Conservation (phyloP, 2,888 invertebrate species). For the Sinohyriopsis cumingii region DNA sequence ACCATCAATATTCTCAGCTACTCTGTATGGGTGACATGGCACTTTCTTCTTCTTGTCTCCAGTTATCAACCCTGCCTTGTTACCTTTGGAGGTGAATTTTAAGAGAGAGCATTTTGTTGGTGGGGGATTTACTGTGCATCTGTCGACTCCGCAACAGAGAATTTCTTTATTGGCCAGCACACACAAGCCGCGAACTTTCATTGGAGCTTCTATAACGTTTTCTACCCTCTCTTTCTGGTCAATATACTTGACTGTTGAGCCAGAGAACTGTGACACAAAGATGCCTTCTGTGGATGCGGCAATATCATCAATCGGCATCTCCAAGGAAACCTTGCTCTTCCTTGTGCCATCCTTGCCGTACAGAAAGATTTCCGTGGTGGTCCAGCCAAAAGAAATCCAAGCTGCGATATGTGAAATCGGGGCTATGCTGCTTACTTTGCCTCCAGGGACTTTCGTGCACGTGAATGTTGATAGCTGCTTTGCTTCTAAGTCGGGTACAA, state of each 20-base stretch:
- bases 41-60: constrained; percentile 32
- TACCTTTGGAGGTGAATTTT: constrained; percentile 35
- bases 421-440: constrained; percentile 36
- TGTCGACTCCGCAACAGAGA: constrained; percentile 35
- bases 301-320: constrained; percentile 30
- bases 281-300: constrained; percentile 28
- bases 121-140: constrained; percentile 27
- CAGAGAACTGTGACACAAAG: constrained; percentile 28
- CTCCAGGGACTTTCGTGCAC: constrained; percentile 33
- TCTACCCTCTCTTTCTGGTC: constrained; percentile 28
- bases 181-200: constrained; percentile 27
- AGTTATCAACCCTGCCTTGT: constrained; percentile 34
- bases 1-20: constrained; percentile 38
- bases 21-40: constrained; percentile 33
- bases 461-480: constrained; percentile 25
- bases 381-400: constrained; percentile 39
- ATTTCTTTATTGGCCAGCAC: constrained; percentile 28
- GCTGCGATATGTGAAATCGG: constrained; percentile 35
- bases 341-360: constrained; percentile 37
- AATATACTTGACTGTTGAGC: constrained; percentile 22
- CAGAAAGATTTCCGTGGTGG: constrained; percentile 36
- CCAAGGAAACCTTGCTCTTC: constrained; percentile 17
- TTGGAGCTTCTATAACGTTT: constrained; percentile 33
- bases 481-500: constrained; percentile 28
- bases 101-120: constrained; percentile 32